A percentile compares a stretch with the other conserved stretches of the same genome.
phyloP scores from a whole-genome alignment of 2,888 invertebrate species.

The Cheilosia soror region DNA sequence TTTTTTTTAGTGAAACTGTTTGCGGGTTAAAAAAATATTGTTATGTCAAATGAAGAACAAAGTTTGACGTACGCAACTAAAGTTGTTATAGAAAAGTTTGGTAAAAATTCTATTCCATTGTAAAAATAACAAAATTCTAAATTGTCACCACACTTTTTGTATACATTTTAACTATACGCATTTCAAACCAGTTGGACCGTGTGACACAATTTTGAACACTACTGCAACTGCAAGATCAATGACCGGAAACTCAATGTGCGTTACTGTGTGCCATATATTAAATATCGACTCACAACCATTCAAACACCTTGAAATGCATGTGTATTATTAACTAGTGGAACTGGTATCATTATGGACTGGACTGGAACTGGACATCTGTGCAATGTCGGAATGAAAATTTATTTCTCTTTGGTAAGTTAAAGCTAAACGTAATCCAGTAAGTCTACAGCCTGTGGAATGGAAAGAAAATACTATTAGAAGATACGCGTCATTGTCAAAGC shows the following conservation, averaged over 20 bases:
- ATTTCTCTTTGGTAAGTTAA: neutral
- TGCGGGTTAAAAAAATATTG: too few species aligned
- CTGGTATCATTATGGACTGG: conserved; percentile 6
- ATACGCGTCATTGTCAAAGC: conserved; percentile 47
- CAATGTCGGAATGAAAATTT: conserved; percentile 5
- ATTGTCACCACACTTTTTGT: neutral
- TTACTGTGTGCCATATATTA: neutral
- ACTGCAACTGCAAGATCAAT: conserved; percentile 24
- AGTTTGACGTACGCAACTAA: too few species aligned
- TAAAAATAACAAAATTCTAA: too few species aligned
- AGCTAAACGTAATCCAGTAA: neutral
- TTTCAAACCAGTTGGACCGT: neutral
- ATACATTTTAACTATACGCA: neutral
- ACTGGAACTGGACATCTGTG: neutral
- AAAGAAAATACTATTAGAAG: conserved; percentile 13
- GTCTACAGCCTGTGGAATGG: neutral
- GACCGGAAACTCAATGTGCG: conserved; percentile 21
- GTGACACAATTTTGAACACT: neutral
- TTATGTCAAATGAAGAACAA: too few species aligned
- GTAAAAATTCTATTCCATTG: too few species aligned
- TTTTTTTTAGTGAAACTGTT: too few species aligned
- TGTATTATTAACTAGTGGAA: conserved; percentile 30
- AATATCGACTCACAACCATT: conserved; percentile 7
- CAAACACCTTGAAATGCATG: conserved; percentile 30
- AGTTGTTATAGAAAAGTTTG: too few species aligned